Evolutionary conservation across 2,113 vertebrate genomes (phyloP), one percentile per base, ranked within the genome.

Genomic region (Leptobrachium ailaonicum): DNA sequence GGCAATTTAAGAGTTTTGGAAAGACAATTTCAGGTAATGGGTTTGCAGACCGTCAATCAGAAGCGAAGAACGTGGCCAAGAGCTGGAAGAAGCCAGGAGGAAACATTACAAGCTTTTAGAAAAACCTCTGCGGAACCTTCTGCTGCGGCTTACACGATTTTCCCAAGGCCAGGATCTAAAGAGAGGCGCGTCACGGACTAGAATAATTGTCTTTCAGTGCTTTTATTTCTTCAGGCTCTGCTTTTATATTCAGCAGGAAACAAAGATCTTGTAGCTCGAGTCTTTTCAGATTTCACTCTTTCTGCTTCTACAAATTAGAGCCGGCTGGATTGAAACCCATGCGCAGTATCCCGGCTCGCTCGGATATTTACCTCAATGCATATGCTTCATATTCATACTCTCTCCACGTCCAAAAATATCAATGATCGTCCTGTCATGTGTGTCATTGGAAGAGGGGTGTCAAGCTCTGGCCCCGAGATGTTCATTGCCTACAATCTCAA

Each of bases 161-260:
- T 56, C 53, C 53, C 9, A 12, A 43, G 67, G 75, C 75, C 70
- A 20, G 56, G 53, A 53, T 43, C 75, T 67, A 41, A 76, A 54
- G 2, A 70, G 9, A 66, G 44, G 53, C 20, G 50, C 44, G 20
- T 32, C 20, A 32, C 20, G 20, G 20, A 41, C 41, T 73, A 14
- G 9, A 7, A 60, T 2, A 64, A 64, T 64, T 8, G 20, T 32
- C 62, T 32, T 64, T 6, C 62, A 5, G 13, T 32, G 62, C 62
- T 64, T 64, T 64, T 40, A 13, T 64, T 32, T 64, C 62, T 40
- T 64, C 2, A 40, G 62, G 62, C n/a, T 6, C 40, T 8, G 20
- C 2, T 13, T 2, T 40, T 13, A 64, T 20, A 64, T 64, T 64
- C 6, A 40, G 62, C 9, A 20, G 5, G n/a, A 40, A 64, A 64